These are phyloP conservation scores for Catharus fuscescens DNA, from an alignment of 2,113 vertebrate genomes.

Conservation along the genomic window DNA sequence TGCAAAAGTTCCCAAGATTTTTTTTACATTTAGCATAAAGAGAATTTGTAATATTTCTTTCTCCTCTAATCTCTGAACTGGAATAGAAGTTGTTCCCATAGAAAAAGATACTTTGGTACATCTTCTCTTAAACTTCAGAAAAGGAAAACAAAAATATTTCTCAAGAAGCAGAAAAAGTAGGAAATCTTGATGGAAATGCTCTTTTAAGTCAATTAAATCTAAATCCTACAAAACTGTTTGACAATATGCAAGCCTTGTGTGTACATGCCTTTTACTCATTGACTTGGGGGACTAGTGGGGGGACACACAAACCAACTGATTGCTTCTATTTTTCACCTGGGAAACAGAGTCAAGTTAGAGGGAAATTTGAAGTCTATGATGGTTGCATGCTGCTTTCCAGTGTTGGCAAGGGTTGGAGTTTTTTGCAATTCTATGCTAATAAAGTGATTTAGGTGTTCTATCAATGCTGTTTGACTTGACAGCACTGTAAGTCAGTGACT, in stretches of 20 bases:
- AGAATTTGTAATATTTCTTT: neutral
- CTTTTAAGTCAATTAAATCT: neutral
- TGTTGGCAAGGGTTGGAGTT: fast-evolving
- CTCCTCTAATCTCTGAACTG: neutral
- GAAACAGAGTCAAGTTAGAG: neutral
- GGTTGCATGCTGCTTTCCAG: neutral
- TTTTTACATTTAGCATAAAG: neutral
- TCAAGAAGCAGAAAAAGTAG: neutral
- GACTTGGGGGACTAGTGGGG: fast-evolving
- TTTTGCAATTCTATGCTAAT: neutral
- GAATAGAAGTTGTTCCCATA: neutral
- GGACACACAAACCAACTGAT: neutral
- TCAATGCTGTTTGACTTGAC: neutral
- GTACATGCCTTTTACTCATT: neutral
- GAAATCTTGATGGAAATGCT: neutral
- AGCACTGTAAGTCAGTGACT: neutral
- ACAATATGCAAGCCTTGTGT: neutral
- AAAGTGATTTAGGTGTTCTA: neutral
- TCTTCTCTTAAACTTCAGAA: neutral
- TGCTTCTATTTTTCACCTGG: neutral
- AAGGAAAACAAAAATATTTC: neutral
- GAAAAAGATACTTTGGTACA: neutral
- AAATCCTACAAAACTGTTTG: neutral
- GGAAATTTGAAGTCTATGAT: neutral
- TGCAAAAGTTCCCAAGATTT: neutral